These are phyloP conservation scores for Tichodroma muraria DNA, from an alignment of 2,113 vertebrate genomes.

Conservation along the genomic window DNA sequence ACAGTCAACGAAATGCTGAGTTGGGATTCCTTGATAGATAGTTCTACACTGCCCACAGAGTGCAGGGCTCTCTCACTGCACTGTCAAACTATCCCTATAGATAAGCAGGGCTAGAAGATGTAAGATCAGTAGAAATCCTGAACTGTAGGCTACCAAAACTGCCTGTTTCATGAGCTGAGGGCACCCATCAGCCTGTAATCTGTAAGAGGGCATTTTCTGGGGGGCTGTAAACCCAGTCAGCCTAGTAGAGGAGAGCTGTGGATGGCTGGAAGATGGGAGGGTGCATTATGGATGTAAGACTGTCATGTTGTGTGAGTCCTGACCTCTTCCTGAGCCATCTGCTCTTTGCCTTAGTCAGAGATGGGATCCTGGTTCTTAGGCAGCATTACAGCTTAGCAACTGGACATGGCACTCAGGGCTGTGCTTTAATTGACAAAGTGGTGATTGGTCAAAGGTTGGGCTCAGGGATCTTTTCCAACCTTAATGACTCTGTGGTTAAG, in stretches of 20 bases:
- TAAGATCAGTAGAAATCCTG: background rate
- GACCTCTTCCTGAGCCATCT: background rate
- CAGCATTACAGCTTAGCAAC: background rate
- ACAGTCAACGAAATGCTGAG: background rate
- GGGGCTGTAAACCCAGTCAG: background rate
- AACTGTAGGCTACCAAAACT: background rate
- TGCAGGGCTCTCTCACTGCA: background rate
- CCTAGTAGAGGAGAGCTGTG: background rate
- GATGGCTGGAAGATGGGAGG: background rate
- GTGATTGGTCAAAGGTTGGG: background rate
- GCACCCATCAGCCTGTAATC: background rate
- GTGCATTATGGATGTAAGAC: background rate
- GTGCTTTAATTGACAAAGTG: background rate
- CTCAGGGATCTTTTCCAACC: background rate
- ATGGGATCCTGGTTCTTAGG: background rate
- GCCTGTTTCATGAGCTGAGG: background rate
- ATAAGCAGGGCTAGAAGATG: background rate
- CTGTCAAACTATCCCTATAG: background rate
- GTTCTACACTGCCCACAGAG: background rate
- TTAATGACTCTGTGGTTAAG: background rate
- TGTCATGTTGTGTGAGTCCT: background rate
- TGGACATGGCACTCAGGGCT: background rate
- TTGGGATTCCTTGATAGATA: background rate
- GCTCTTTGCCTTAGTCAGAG: background rate
- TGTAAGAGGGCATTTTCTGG: background rate